Evolutionary conservation across 2,797 vertebrate species (phyloP).

Genomic region (Manis javanica): DNA sequence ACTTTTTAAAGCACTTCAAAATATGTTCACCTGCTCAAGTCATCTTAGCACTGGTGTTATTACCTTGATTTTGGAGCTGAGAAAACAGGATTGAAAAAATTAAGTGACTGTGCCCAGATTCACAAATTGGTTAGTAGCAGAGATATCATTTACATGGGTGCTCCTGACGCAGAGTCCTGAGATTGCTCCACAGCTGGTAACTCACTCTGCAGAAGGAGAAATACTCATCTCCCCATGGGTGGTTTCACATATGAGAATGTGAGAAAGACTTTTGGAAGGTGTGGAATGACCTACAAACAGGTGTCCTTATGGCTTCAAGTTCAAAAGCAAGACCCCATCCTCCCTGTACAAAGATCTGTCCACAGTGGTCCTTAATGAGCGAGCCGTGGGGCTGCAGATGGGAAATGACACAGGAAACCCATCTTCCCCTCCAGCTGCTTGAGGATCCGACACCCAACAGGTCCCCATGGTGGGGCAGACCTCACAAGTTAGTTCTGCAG

Average conservation of each 20-base stretch:
- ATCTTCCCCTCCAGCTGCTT: not conserved
- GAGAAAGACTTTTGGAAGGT: slow-evolving; percentile 27
- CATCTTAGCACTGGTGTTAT: not conserved
- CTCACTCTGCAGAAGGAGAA: not conserved
- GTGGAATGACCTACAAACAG: not conserved
- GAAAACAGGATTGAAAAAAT: not conserved
- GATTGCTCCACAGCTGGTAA: not conserved
- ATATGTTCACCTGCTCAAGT: not conserved
- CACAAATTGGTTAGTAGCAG: not conserved
- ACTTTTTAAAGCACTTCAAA: slow-evolving; percentile 19
- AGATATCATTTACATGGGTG: not conserved
- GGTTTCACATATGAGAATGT: not conserved
- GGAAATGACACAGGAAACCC: not conserved
- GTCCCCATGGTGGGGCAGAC: slow-evolving; percentile 51
- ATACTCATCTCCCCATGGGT: not conserved
- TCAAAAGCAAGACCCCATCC: not conserved
- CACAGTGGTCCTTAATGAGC: slow-evolving; percentile 59
- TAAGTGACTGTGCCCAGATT: not conserved
- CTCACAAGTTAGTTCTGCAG: slow-evolving; percentile 81
- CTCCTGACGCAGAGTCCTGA: not conserved
- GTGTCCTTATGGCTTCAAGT: not conserved
- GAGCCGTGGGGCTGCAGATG: slow-evolving; percentile 5
- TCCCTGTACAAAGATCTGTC: not conserved
- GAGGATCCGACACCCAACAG: slow-evolving; percentile 55
- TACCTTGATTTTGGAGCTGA: not conserved